Percentiles rank a stretch among this genome's conserved stretches.
Evolutionary conservation across 2,888 invertebrate genomes (phyloP).

Genomic region (Lycocerus yunnanus): DNA sequence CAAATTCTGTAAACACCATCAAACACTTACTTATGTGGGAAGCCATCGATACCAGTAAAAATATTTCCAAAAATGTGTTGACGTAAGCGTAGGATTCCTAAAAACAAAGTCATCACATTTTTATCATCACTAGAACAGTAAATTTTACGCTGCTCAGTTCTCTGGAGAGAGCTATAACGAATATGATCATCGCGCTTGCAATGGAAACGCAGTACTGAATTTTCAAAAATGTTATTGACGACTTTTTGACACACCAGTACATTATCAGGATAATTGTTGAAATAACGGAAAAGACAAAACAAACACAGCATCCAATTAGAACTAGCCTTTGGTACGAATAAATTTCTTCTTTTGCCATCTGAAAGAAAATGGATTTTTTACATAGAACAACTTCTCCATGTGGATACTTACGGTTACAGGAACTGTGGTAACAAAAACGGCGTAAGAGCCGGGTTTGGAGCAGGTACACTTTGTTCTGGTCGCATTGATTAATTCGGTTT

Average conservation of each 20-base stretch:
- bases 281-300: slow-evolving; percentile 58
- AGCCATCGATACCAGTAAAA: slow-evolving; percentile 70
- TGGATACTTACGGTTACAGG: slow-evolving; percentile 56
- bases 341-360: slow-evolving; percentile 24
- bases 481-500: slow-evolving; percentile 57
- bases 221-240: slow-evolving; percentile 61
- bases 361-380: background rate
- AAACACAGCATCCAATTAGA: slow-evolving; percentile 60
- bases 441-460: slow-evolving; percentile 66
- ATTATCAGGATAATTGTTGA: slow-evolving; percentile 57
- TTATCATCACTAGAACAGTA: background rate
- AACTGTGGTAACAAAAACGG: slow-evolving; percentile 64
- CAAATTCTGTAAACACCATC: slow-evolving; percentile 71
- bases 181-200: slow-evolving; percentile 71
- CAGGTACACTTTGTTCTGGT: slow-evolving; percentile 65
- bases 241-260: slow-evolving; percentile 39
- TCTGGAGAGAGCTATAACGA: slow-evolving; percentile 57
- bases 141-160: slow-evolving; percentile 56
- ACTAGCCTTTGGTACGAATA: slow-evolving; percentile 52
- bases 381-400: no score
- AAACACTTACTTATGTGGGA: slow-evolving; percentile 73
- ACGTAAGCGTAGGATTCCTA: slow-evolving; percentile 65
- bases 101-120: slow-evolving; percentile 37
- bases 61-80: slow-evolving; percentile 65
- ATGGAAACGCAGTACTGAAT: slow-evolving; percentile 71